Conservation (phyloP, 2,797 vertebrate genomes). For the Schizopygopsis malacanthus region DNA sequence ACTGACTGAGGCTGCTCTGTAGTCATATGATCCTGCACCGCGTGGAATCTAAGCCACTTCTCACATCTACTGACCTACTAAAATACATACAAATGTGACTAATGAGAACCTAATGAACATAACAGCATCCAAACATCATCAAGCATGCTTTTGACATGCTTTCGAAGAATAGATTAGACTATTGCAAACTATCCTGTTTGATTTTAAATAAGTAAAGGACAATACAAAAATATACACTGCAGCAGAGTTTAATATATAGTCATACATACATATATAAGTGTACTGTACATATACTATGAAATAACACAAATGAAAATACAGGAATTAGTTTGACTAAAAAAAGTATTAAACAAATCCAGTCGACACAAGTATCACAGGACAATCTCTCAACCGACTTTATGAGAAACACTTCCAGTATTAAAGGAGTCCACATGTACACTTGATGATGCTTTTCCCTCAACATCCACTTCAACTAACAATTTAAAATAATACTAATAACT, state of each 20-base stretch:
- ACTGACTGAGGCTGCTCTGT: conserved; percentile 29
- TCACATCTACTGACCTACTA: conserved; percentile 3
- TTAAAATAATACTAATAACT: background rate
- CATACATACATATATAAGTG: too few relatives aligned
- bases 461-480: background rate
- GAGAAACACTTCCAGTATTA: background rate
- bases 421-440: background rate
- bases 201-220: background rate
- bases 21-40: conserved; percentile 58
- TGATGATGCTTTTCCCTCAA: background rate
- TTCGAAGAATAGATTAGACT: background rate
- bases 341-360: background rate
- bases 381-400: background rate
- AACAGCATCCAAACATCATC: background rate
- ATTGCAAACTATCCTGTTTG: background rate
- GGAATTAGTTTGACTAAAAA: background rate
- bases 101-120: background rate
- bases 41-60: conserved; percentile 20
- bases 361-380: background rate
- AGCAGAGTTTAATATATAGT: background rate
- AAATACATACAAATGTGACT: background rate
- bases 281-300: background rate
- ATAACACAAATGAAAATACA: background rate
- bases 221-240: background rate
- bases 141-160: background rate